Base-by-base conservation (phyloP, 2,888 invertebrate species). In the Chydorus sphaericus region DNA sequence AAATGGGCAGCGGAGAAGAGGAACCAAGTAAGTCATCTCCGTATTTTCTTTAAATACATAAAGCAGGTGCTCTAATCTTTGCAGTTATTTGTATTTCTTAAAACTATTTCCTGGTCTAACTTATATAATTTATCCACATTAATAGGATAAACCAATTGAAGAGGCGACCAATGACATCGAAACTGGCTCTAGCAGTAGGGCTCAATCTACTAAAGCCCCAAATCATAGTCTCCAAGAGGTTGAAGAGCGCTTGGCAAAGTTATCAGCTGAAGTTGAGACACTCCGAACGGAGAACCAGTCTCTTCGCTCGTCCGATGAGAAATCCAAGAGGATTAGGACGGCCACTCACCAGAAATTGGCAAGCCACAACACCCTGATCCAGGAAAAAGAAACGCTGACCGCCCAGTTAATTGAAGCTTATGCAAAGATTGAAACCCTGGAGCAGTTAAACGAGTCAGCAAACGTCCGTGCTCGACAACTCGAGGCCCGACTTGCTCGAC, bases 41-140 rank as follows among this genome's bases (percentile, higher is more conserved):
- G 87, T 68, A 88, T 94, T 62, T 93, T 92, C 6, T 86, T 90
- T 65, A 90, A 90, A 65, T 94, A 93, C 68, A 93, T 92, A 69
- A 82, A 80, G 10, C 85, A 85, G 62, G n/a, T n/a, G n/a, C n/a
- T n/a, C n/a, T n/a, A n/a, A n/a, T n/a, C n/a, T n/a, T n/a, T n/a
- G n/a, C n/a, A n/a, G n/a, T n/a, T n/a, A n/a, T n/a, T n/a, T n/a
- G n/a, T n/a, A n/a, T n/a, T n/a, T n/a, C n/a, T n/a, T n/a, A n/a
- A n/a, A n/a, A n/a, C n/a, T n/a, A n/a, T n/a, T n/a, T n/a, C n/a
- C n/a, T n/a, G n/a, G n/a, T n/a, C n/a, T n/a, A n/a, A n/a, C n/a
- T n/a, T n/a, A n/a, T n/a, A n/a, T n/a, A n/a, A n/a, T n/a, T n/a
- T n/a, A n/a, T n/a, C n/a, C n/a, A n/a, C n/a, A n/a, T n/a, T n/a